Evolutionary conservation across 1,140 invertebrate species (phyloP).

Genomic region (Charaxes varanes): DNA sequence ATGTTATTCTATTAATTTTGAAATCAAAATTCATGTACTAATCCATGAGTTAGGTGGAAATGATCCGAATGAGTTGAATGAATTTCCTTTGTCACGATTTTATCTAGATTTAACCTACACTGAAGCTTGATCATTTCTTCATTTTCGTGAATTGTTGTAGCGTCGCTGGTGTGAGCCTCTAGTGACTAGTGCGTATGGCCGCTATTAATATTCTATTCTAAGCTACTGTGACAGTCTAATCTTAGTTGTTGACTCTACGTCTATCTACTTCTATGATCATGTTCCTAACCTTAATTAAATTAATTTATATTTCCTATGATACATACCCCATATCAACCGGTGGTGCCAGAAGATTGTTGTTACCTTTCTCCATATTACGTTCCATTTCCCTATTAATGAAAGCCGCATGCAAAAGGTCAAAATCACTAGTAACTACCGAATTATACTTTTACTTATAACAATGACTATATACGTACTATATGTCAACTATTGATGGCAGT

Average conservation of each 20-base stretch:
- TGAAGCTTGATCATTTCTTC: no score
- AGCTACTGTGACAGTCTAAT: slow-evolving; percentile 2
- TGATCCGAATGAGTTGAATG: no score
- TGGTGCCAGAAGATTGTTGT: slow-evolving; percentile 45
- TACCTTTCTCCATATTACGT: slow-evolving; percentile 18
- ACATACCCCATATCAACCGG: slow-evolving; percentile 62
- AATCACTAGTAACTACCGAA: slow-evolving; percentile 31
- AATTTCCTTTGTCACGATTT: no score
- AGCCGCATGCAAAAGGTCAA: slow-evolving; percentile 66
- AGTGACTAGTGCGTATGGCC: slow-evolving; percentile 18
- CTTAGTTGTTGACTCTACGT: slow-evolving; percentile 1
- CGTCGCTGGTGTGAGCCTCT: slow-evolving; percentile 14
- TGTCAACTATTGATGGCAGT: no score
- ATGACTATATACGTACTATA: no score
- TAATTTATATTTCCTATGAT: slow-evolving; percentile 11
- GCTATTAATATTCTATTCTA: slow-evolving; percentile 6
- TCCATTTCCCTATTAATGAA: slow-evolving; percentile 46
- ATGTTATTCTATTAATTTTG: no score
- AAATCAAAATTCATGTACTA: no score
- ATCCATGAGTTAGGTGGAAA: no score
- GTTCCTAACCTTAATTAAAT: no score
- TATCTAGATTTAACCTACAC: no score
- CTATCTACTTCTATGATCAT: neutral
- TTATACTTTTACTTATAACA: slow-evolving; percentile 3
- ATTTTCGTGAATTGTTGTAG: no score